Evolutionary conservation across 2,888 invertebrate species (phyloP), one percentile per base, ranked within the genome.

Genomic region (Drosophila incognita): DNA sequence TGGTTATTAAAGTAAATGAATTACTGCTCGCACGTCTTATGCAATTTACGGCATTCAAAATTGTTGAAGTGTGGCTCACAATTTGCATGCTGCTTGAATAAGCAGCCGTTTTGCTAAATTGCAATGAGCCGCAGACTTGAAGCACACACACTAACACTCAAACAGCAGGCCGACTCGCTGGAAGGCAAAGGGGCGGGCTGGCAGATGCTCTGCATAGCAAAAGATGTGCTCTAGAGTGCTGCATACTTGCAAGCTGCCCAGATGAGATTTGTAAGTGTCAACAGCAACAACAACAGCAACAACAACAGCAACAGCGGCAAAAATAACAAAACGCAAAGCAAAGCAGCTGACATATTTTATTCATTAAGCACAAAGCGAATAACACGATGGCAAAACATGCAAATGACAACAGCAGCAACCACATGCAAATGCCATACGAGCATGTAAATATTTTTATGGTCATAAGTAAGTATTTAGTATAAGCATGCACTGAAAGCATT

Each of bases 391-490:
- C 72, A 76, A 83, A 79, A 79, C 87, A 89, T 86, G 90, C 84
- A 86, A 90, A 90, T 87, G 90, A 83, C 89, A 87, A 83, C 75
- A 76, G 51, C 60, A 74, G 59, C 40, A 66, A 65, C 64, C 36
- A 54, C 60, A 66, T 58, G 53, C 60, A 82, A 82, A 75, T 82
- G 80, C 83, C 75, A 82, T 76, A 77, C 72, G 74, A 76, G 80
- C 84, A 87, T 89, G 90, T 83, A 90, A 90, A 86, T 86, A 86
- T 87, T 90, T 90, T 87, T 90, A 87, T 87, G 87, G 87, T 89
- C 90, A 87, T 87, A 87, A 90, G 87, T 87, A 87, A 84, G 87
- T 87, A 87, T 86, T 87, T 83, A 72, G 87, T 78, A 78, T 81
- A 77, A 69, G 62, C 62, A 66, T 57, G 49, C 69, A 71, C 68